Base-by-base conservation (phyloP, 2,113 vertebrate genomes). In the Ceuthmochares aereus region DNA sequence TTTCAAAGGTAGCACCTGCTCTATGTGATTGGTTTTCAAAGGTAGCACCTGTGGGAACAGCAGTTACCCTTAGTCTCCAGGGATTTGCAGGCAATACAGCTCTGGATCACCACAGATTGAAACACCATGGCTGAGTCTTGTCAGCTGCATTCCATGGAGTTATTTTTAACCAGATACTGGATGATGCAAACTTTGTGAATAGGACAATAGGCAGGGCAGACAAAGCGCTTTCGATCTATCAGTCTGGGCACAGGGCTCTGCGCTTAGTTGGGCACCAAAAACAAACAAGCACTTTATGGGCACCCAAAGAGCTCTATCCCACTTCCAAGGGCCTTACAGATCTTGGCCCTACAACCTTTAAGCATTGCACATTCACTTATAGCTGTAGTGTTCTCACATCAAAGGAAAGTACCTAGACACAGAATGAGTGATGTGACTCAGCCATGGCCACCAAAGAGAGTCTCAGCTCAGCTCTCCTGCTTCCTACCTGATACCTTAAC, bases 351-450 rank as follows among this genome's bases (percentile, higher is more conserved):
- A 47, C 29, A 37, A 43, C 10, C 21, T 68, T 18, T 18, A 30
- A 45, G 59, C 4, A 0, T 2, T 29, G 19, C 34, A 95, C 55
- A 30, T 45, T 90, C 18, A 7, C 22, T 51, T 10, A 1, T 3
- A 69, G 20, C 45, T 86, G 15, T n/a, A 77, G 40, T 1, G 0
- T 77, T 90, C 27, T 32, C 1, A 0, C 32, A 51, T 51, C 12
- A 3, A 37, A 88, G 60, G 42, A 64, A 84, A 45, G 34, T 34
- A 93, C 2, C 52, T 74, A 87, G 52, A 19, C 34, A 40, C 3
- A 10, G 68, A 70, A 62, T 4, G 5, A 21, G 40, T 59, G 32
- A 49, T 0, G 0, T 49, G 90, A 64, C 58, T 87, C 36, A 47
- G 32, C 30, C n/a, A 7, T 25, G 54, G 54, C 56, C 68, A 82